A percentile compares a stretch with the other conserved stretches of the same genome.
phyloP scores from a whole-genome alignment of 2,113 vertebrate species.

The Oreochromis niloticus region DNA sequence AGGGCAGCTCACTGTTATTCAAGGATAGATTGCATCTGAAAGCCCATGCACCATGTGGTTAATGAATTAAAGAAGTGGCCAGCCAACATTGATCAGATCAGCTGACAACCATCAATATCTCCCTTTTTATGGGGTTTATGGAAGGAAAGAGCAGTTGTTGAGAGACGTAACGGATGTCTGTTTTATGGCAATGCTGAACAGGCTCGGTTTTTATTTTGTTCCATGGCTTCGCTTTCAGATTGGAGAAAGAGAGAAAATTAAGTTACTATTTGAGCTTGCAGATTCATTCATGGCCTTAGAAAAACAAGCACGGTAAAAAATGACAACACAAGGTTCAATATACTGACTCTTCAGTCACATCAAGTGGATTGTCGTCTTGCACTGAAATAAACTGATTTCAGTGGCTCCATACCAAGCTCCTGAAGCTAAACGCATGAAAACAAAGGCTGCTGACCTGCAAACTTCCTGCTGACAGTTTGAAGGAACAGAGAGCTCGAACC shows the following conservation, averaged over 20 bases:
- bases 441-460: background rate
- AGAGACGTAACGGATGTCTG: background rate
- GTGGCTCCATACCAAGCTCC: background rate
- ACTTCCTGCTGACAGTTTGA: background rate
- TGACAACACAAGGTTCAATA: background rate
- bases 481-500: background rate
- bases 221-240: background rate
- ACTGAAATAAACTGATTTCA: background rate
- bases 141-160: background rate
- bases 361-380: background rate
- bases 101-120: conserved; percentile 38
- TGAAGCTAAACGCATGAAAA: background rate
- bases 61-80: conserved; percentile 59
- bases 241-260: background rate
- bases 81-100: conserved; percentile 47
- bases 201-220: background rate
- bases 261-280: background rate
- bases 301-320: background rate
- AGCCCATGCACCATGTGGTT: conserved; percentile 10
- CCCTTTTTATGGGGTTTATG: conserved; percentile 3
- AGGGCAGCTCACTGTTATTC: conserved; percentile 38
- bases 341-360: background rate
- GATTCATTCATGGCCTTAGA: background rate
- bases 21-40: conserved; percentile 51
- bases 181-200: background rate